Conservation (phyloP, 2,113 vertebrate genomes). For the Saccopteryx leptura region DNA sequence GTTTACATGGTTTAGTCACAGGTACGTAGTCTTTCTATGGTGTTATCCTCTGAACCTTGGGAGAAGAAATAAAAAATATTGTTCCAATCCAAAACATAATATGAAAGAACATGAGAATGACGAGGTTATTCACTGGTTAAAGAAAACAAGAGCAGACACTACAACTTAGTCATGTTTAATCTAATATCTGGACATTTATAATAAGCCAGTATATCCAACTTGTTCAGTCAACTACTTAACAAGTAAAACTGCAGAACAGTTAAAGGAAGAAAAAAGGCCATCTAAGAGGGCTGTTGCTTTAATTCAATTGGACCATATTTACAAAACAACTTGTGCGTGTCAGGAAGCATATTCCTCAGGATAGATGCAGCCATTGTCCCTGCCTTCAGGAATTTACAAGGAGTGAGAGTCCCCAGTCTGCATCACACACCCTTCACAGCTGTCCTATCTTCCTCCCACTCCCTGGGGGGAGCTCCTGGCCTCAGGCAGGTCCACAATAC, state of each 20-base stretch:
- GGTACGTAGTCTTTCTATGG: not conserved
- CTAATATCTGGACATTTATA: slow-evolving; percentile 41
- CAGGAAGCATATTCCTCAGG: not conserved
- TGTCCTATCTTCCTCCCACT: not conserved
- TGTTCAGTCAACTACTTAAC: slow-evolving; percentile 50
- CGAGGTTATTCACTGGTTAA: not conserved
- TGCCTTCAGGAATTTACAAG: not conserved
- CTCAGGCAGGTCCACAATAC: not conserved
- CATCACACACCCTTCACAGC: not conserved
- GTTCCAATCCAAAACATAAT: not conserved
- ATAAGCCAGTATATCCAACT: slow-evolving; percentile 48
- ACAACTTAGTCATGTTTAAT: slow-evolving; percentile 56
- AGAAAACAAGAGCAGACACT: slow-evolving; percentile 54
- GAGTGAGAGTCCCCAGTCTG: too few species aligned
- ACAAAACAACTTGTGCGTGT: not conserved
- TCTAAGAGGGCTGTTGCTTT: not conserved
- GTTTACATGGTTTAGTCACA: not conserved
- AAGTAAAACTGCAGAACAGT: slow-evolving; percentile 61
- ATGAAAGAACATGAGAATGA: not conserved
- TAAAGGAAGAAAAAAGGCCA: not conserved
- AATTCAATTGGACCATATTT: not conserved
- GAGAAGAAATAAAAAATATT: not conserved
- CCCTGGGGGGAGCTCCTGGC: not conserved
- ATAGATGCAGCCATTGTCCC: not conserved
- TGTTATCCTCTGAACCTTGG: not conserved